These are phyloP conservation scores for Isichthys henryi DNA, from an alignment of 2,113 vertebrate genomes.

Conservation along the genomic window DNA sequence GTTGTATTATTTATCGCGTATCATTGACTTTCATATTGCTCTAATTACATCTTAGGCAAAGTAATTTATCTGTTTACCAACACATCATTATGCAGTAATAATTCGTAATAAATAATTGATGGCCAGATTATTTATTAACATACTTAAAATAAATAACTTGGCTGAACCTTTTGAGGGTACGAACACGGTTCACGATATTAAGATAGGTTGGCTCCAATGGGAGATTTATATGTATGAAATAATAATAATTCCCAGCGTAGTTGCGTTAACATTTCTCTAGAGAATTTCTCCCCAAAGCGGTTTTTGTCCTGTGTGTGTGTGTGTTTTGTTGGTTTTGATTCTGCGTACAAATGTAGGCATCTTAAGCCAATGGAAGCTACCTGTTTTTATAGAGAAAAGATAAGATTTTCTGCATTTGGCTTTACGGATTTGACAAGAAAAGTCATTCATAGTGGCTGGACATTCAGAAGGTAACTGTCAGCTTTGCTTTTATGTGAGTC, in stretches of 20 bases:
- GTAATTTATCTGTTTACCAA: not conserved
- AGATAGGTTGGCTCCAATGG: not conserved
- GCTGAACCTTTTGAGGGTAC: not conserved
- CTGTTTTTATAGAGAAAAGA: not conserved
- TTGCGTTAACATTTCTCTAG: not conserved
- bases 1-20: not conserved
- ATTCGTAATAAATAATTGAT: not conserved
- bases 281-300: not conserved
- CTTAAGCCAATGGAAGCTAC: not conserved
- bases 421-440: not conserved
- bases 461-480: not conserved
- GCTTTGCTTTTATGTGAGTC: not conserved
- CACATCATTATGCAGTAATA: not conserved
- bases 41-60: constrained; percentile 1
- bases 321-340: not conserved
- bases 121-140: not conserved
- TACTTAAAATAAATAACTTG: constrained; percentile 1
- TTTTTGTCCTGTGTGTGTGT: not conserved
- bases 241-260: not conserved
- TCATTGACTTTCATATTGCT: not conserved
- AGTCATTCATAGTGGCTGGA: not conserved
- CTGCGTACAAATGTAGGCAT: not conserved
- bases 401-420: not conserved
- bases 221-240: not conserved
- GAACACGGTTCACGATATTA: not conserved